Evolutionary conservation across 1,140 invertebrate genomes (phyloP).

Genomic region (Drosophila rhopaloa): DNA sequence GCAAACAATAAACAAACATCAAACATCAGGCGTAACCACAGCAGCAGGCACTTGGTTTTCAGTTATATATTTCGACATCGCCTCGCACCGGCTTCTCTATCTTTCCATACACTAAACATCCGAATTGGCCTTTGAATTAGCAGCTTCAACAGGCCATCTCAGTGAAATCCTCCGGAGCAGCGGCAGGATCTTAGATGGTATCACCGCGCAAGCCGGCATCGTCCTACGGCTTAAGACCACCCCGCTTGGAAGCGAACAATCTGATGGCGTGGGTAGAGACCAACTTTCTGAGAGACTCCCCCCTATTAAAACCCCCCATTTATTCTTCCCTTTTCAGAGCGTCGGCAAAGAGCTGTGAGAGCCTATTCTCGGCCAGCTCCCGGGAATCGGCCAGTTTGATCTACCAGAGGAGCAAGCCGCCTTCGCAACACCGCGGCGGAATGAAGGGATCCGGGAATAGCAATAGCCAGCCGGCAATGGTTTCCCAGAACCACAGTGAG

Average conservation of each 20-base stretch:
- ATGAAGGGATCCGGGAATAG: conserved; percentile 39
- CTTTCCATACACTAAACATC: conserved; percentile 33
- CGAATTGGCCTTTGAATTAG: conserved; percentile 5
- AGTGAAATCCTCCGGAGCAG: conserved; percentile 5
- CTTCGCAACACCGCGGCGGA: conserved; percentile 7
- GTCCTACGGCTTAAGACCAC: conserved; percentile 21
- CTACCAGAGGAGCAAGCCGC: conserved; percentile 61
- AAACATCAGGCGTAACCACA: conserved; percentile 60
- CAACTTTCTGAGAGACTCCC: not conserved
- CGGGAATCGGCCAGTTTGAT: conserved; percentile 73
- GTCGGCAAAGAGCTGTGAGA: conserved; percentile 80
- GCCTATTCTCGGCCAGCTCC: conserved; percentile 80
- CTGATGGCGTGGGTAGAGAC: conserved; percentile 58
- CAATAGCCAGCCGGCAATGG: conserved; percentile 50
- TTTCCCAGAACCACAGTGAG: conserved; percentile 63
- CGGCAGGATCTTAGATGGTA: conserved; percentile 58
- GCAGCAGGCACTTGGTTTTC: conserved; percentile 69
- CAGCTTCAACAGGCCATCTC: not conserved
- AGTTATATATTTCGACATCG: conserved; percentile 50
- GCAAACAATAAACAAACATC: conserved; percentile 67
- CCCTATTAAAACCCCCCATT: no score
- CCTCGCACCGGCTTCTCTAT: conserved; percentile 58
- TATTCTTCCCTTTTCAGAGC: conserved; percentile 29
- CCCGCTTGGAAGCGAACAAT: conserved; percentile 36
- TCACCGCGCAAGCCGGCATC: conserved; percentile 64